Base-by-base conservation (phyloP, 2,113 vertebrate genomes). In the Hucho hucho region DNA sequence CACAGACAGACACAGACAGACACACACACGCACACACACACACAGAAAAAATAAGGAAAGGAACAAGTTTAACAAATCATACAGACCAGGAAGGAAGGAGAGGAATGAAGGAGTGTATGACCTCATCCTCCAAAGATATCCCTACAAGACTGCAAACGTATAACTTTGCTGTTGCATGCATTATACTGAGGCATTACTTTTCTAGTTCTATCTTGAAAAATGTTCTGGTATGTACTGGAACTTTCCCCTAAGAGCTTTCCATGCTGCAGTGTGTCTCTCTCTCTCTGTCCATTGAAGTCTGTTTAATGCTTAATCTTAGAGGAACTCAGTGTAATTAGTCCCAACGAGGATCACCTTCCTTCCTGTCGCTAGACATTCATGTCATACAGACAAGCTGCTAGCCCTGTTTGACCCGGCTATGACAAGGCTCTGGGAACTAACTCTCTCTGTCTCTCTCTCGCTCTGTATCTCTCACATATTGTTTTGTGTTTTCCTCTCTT, bases 341-440 rank as follows among this genome's bases (percentile, higher is more conserved):
- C 83, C 79, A 88, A 88, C 73, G 89, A 90, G 87, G 87, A 89
- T 90, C 86, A 88, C 53, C 82, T 88, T 43, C 37, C 37, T 43
- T 85, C 84, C 70, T 67, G 86, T 87, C 76, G 79, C 78, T 85
- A 88, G 77, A 77, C 83, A 82, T 81, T 82, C 69, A 80, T 64
- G 81, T 75, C 68, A 72, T 69, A 65, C 70, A 4, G 83, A 79
- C 78, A 71, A 78, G 75, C 80, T 69, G 61, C 63, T 65, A 68
- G 13, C 37, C 37, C 37, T 11, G 37, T 43, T 9, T 43, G 37
- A 43, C 7, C 37, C 37, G 7, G 58, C n/a, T 24, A 64, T 26
- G 67, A 69, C 66, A 26, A 72, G 59, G 49, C 78, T 72, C 53
- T 67, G 59, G 1, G 61, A 68, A 29, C 49, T 69, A 82, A 74